Evolutionary conservation across 2,888 invertebrate species (phyloP).

Genomic region (Hoplodrina blanda): DNA sequence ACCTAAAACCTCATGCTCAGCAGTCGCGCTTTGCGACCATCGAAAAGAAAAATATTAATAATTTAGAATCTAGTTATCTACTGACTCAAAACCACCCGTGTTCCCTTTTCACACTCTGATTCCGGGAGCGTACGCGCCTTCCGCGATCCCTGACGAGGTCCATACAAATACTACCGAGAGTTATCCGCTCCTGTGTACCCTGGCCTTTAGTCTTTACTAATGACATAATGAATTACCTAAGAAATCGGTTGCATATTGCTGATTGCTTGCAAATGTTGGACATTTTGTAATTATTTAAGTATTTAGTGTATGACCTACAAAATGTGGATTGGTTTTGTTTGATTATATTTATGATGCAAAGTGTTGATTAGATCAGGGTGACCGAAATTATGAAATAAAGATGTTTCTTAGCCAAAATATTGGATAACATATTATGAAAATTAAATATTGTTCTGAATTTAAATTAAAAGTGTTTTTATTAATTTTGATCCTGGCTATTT

Average conservation of each 20-base stretch:
- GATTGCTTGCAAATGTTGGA: slow-evolving; percentile 12
- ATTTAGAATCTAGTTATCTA: too few species aligned
- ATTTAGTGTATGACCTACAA: slow-evolving; percentile 32
- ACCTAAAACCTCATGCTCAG: too few species aligned
- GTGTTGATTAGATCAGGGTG: neutral
- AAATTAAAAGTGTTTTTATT: too few species aligned
- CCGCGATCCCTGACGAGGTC: too few species aligned
- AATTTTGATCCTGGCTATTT: too few species aligned
- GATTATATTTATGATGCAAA: neutral
- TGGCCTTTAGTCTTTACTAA: slow-evolving; percentile 32
- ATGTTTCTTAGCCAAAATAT: neutral
- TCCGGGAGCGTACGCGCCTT: too few species aligned
- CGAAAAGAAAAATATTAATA: too few species aligned
- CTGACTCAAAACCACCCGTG: too few species aligned
- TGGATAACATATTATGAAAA: neutral
- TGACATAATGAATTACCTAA: slow-evolving; percentile 42
- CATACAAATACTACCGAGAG: too few species aligned
- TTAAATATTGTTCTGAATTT: too few species aligned
- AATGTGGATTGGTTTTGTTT: slow-evolving; percentile 23
- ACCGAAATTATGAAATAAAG: slow-evolving; percentile 3
- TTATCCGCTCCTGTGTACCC: neutral
- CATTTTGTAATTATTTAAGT: slow-evolving; percentile 38
- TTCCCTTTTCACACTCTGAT: too few species aligned
- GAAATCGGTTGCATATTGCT: neutral
- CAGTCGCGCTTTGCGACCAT: too few species aligned